Conservation (phyloP, 2,888 invertebrate species). For the Nineta flava region DNA sequence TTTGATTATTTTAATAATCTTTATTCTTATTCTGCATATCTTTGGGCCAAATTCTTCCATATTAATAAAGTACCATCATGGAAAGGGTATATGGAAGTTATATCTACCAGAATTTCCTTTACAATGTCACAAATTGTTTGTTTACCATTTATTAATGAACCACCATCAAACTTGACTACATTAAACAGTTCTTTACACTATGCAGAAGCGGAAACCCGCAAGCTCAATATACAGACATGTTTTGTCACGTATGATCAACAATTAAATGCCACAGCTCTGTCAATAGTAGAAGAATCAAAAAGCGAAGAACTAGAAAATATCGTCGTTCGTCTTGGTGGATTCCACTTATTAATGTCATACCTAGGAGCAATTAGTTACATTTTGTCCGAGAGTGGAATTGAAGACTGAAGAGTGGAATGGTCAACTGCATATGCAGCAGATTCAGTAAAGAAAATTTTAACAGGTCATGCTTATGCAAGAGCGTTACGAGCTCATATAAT, state of each 20-base stretch:
- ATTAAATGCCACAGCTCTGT: neutral
- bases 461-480: neutral
- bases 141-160: neutral
- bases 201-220: neutral
- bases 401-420: neutral
- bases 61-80: neutral
- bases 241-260: neutral
- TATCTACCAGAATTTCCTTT: neutral
- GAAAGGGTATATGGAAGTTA: neutral
- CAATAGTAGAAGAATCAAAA: neutral
- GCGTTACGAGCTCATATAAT: neutral
- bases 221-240: neutral
- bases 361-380: neutral
- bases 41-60: neutral
- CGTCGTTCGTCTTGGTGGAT: neutral
- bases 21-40: neutral
- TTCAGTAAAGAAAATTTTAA: neutral
- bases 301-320: neutral
- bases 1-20: too few relatives aligned
- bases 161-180: neutral
- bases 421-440: neutral
- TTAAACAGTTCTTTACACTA: neutral
- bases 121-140: neutral
- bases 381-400: neutral
- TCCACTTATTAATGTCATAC: neutral